Evolutionary conservation across 2,113 vertebrate genomes (phyloP).

Genomic region (Hirundichthys speculiger): DNA sequence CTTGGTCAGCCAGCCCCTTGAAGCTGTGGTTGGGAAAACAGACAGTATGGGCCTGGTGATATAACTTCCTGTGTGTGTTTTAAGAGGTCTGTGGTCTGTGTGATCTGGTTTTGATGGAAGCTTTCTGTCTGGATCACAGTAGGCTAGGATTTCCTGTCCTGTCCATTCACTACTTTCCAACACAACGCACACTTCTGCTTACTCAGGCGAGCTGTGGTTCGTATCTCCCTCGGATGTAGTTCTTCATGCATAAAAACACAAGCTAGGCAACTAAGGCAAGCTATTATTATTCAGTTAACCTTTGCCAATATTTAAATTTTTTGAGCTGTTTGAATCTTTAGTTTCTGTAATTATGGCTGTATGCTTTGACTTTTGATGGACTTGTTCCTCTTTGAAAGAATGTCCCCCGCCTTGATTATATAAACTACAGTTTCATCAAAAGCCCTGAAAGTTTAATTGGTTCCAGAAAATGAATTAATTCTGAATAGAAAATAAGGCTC

Average conservation of each 20-base stretch:
- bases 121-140: conserved; percentile 69
- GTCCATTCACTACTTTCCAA: conserved; percentile 42
- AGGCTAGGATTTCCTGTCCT: conserved; percentile 61
- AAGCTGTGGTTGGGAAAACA: conserved; percentile 52
- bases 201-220: conserved; percentile 46
- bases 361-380: background rate
- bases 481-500: conserved; percentile 18
- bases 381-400: background rate
- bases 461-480: conserved; percentile 5
- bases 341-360: background rate
- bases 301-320: conserved; percentile 13
- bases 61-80: conserved; percentile 71
- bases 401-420: background rate
- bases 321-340: background rate
- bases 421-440: conserved; percentile 10
- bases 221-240: conserved; percentile 26
- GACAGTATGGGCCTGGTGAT: conserved; percentile 61
- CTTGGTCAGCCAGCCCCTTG: conserved; percentile 36
- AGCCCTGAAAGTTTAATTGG: conserved; percentile 26
- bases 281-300: conserved; percentile 21
- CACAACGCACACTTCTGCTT: conserved; percentile 49
- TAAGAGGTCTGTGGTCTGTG: conserved; percentile 69
- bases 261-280: conserved; percentile 29
- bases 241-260: conserved; percentile 41
- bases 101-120: conserved; percentile 76